phyloP scores from a whole-genome alignment of 2,888 invertebrate genomes.

The Entomobrya proxima region DNA sequence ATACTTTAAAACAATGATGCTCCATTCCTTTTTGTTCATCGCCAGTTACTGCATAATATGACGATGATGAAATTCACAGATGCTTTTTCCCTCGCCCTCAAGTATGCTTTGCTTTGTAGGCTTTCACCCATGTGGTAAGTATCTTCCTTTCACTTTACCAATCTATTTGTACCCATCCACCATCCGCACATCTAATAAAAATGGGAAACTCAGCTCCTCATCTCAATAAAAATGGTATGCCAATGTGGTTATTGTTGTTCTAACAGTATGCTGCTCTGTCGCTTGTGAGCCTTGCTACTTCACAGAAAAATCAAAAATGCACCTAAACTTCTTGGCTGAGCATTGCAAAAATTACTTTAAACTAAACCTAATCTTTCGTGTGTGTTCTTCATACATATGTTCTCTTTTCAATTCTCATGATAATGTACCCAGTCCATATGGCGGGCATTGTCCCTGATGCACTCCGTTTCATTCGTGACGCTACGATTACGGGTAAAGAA shows the following conservation, averaged over 20 bases:
- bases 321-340: not conserved
- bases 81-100: slow-evolving; percentile 1
- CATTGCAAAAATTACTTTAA: slow-evolving; percentile 11
- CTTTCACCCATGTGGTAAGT: not conserved
- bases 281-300: not conserved
- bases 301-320: slow-evolving; percentile 42
- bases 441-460: slow-evolving; percentile 58
- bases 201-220: too few relatives aligned
- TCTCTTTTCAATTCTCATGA: slow-evolving; percentile 47
- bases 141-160: not conserved
- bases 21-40: slow-evolving; percentile 22
- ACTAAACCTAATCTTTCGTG: slow-evolving; percentile 38
- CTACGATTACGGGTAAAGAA: not conserved
- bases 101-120: not conserved
- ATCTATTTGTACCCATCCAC: not conserved
- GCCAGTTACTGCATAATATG: slow-evolving; percentile 7
- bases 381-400: slow-evolving; percentile 34
- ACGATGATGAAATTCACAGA: slow-evolving; percentile 42
- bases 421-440: slow-evolving; percentile 52
- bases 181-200: not conserved
- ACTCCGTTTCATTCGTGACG: slow-evolving; percentile 15
- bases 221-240: slow-evolving; percentile 11
- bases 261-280: not conserved
- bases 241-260: not conserved
- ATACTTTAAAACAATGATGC: slow-evolving; percentile 49